These are phyloP conservation scores for Perdita meconis DNA, from an alignment of 2,888 invertebrate genomes.

Conservation along the genomic window DNA sequence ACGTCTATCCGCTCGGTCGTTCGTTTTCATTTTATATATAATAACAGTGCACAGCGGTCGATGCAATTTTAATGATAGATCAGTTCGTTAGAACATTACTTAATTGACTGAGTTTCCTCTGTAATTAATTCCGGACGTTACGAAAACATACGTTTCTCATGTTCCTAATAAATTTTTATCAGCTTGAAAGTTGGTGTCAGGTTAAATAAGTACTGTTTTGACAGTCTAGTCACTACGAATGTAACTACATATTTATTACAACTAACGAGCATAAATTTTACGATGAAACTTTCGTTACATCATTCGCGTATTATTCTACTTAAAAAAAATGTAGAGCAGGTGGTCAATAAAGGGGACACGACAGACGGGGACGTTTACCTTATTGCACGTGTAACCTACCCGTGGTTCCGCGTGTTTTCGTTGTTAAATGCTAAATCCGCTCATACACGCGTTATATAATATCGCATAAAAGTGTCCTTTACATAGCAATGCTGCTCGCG, in stretches of 20 bases:
- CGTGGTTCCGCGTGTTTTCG: slow-evolving; percentile 11
- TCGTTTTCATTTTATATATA: neutral
- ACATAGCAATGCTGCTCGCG: neutral
- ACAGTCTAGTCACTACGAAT: too few relatives aligned
- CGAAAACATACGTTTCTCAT: neutral
- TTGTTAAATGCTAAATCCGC: slow-evolving; percentile 10
- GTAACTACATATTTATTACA: too few relatives aligned
- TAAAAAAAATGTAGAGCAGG: neutral
- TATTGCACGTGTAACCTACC: slow-evolving; percentile 2
- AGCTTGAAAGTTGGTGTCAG: neutral
- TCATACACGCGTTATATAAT: slow-evolving; percentile 2
- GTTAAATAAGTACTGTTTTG: neutral
- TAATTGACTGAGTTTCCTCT: neutral
- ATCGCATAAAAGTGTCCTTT: neutral
- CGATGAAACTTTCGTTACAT: too few relatives aligned
- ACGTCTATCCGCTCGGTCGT: neutral
- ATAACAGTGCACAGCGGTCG: neutral
- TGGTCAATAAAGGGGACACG: neutral
- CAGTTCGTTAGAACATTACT: neutral
- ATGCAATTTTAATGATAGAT: neutral
- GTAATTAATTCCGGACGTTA: slow-evolving; percentile 7
- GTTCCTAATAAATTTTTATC: neutral
- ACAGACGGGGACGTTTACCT: neutral
- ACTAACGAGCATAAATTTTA: too few relatives aligned
- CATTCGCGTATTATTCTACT: neutral